phyloP scores from a whole-genome alignment of 2,113 vertebrate genomes.

The Zootoca vivipara region DNA sequence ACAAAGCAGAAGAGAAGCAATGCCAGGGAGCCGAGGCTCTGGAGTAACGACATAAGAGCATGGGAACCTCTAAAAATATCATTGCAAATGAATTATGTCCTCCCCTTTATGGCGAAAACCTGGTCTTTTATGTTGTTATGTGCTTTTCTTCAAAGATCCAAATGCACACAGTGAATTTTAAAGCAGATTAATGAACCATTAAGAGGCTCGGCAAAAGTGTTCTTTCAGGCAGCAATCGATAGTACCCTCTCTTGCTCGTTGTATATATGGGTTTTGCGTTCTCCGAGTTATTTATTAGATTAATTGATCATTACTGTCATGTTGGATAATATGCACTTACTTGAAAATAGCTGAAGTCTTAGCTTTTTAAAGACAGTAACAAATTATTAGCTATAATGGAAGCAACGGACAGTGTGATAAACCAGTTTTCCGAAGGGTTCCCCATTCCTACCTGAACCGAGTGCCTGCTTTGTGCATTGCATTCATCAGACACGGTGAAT shows the following conservation, averaged over 20 bases:
- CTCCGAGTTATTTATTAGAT: slow-evolving; percentile 70
- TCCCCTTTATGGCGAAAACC: slow-evolving; percentile 67
- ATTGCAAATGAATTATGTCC: slow-evolving; percentile 63
- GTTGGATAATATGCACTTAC: slow-evolving; percentile 61
- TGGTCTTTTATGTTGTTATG: slow-evolving; percentile 56
- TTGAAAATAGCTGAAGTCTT: slow-evolving; percentile 67
- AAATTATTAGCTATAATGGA: slow-evolving; percentile 63
- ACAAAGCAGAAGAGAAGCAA: slow-evolving; percentile 46
- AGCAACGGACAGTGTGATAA: slow-evolving; percentile 36
- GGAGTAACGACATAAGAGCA: slow-evolving; percentile 59
- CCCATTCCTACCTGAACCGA: slow-evolving; percentile 72
- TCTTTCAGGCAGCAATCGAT: slow-evolving; percentile 69
- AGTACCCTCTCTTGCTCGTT: slow-evolving; percentile 55
- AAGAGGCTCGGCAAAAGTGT: slow-evolving; percentile 61
- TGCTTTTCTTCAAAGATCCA: slow-evolving; percentile 60
- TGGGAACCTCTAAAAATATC: slow-evolving; percentile 63
- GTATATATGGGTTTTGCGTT: slow-evolving; percentile 56
- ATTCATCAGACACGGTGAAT: slow-evolving; percentile 79
- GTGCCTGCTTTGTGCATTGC: slow-evolving; percentile 77
- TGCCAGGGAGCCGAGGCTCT: slow-evolving; percentile 44
- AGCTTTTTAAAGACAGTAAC: slow-evolving; percentile 63
- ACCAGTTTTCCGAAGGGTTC: slow-evolving; percentile 45
- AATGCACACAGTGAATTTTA: slow-evolving; percentile 69
- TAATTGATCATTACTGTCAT: slow-evolving; percentile 73
- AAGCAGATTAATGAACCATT: slow-evolving; percentile 78